Conservation (phyloP, 2,797 vertebrate species). For the Liasis olivaceus region DNA sequence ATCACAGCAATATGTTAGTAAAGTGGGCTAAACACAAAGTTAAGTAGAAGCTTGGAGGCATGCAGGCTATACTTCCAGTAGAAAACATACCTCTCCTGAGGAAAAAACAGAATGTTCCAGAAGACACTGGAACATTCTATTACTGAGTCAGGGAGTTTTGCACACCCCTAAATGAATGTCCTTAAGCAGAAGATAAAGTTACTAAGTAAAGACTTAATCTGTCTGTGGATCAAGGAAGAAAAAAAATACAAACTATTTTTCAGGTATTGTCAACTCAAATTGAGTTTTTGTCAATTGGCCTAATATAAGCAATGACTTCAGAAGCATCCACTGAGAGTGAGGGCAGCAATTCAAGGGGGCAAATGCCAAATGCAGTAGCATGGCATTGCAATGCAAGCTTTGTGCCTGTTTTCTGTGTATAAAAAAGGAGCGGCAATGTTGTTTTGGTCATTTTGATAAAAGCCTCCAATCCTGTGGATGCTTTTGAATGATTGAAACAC, state of each 20-base stretch:
- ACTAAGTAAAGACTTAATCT: neutral
- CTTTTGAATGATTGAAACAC: too few species aligned
- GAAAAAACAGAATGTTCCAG: neutral
- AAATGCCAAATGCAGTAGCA: neutral
- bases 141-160: neutral
- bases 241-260: neutral
- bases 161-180: neutral
- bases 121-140: neutral
- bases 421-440: neutral
- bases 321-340: neutral
- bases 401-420: neutral
- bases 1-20: neutral
- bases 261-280: neutral
- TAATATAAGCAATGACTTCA: neutral
- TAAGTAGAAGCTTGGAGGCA: neutral
- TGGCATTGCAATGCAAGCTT: neutral
- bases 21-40: neutral
- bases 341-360: neutral
- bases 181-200: neutral
- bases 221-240: neutral
- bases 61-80: neutral
- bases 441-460: neutral
- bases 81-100: neutral
- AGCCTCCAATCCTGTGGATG: neutral
- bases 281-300: neutral